Evolutionary conservation across 1,140 invertebrate genomes (phyloP), one percentile per base, ranked within the genome.

Genomic region (Drosophila rufa): DNA sequence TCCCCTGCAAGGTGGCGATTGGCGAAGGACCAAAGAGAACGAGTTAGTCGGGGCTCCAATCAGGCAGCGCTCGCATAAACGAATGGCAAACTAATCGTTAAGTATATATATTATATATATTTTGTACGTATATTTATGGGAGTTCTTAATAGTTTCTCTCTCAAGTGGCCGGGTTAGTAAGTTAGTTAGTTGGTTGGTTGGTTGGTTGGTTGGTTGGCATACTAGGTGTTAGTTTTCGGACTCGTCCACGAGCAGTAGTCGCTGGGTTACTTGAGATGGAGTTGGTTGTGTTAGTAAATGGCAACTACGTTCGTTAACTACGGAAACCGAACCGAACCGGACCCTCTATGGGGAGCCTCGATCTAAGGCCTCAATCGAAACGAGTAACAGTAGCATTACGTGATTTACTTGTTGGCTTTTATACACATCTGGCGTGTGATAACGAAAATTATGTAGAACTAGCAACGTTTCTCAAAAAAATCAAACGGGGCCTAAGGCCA

Each of bases 1-100:
- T 95, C 94, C 93, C 94, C 94, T 94, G 92, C 62, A 92, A 87
- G 81, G 80, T 85, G 75, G 62, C 78, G 59, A 40, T 56, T 61
- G 55, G 78, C 85, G 76, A 89, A 79, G 67, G 68, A 84, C 65
- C 73, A 81, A 84, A 87, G 46, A 84, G 51, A 64, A 15, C 56
- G 57, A 60, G 80, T 89, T 89, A 89, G 85, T 89, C 51, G 77
- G 42, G 19, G 38, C 45, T 78, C 80, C 67, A 74, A 27, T 65
- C 50, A 67, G 53, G 43, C 55, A 79, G 40, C 11, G 57, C 36
- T 50, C 25, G 56, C 62, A 71, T 48, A 68, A 84, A 84, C 62
- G 82, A 87, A 89, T 75, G 73, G 77, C 80, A 87, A 78, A 87
- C 84, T 87, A 87, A 84, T 89, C 75, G 53, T 58, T 71, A 87